phyloP scores from a whole-genome alignment of 2,113 vertebrate species.

The Lepidothrix coronata region DNA sequence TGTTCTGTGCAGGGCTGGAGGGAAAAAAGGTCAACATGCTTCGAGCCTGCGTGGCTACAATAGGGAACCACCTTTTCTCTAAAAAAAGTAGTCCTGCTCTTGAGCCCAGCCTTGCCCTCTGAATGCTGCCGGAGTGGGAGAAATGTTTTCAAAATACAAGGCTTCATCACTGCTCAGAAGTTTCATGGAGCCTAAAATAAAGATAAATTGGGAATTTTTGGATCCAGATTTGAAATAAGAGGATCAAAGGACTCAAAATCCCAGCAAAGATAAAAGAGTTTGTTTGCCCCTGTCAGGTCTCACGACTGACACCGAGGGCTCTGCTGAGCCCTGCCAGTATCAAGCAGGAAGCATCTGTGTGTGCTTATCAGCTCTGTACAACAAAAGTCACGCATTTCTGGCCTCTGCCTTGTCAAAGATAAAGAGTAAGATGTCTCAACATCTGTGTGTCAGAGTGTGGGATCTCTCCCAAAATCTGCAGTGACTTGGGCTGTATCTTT shows the following conservation, averaged over 20 bases:
- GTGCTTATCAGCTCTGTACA: background rate
- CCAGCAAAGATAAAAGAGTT: slow-evolving; percentile 12
- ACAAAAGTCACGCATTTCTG: background rate
- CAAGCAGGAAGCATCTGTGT: slow-evolving; percentile 11
- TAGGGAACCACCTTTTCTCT: background rate
- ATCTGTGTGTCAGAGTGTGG: background rate
- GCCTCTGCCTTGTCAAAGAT: background rate
- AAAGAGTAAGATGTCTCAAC: background rate
- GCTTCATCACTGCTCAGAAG: background rate
- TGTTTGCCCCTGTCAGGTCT: background rate
- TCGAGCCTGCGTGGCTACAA: background rate
- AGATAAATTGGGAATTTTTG: slow-evolving; percentile 9
- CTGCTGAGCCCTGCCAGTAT: background rate
- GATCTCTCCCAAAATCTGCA: background rate
- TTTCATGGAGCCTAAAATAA: background rate
- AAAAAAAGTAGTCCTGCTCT: background rate
- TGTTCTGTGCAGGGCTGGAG: background rate
- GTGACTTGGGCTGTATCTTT: background rate
- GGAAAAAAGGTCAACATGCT: background rate
- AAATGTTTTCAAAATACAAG: background rate
- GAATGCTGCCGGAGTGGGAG: background rate
- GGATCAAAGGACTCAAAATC: slow-evolving; percentile 30
- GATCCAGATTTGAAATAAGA: slow-evolving; percentile 32
- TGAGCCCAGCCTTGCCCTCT: background rate
- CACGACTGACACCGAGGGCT: background rate